Base-by-base conservation (phyloP, 1,140 invertebrate species). In the Homarus americanus region DNA sequence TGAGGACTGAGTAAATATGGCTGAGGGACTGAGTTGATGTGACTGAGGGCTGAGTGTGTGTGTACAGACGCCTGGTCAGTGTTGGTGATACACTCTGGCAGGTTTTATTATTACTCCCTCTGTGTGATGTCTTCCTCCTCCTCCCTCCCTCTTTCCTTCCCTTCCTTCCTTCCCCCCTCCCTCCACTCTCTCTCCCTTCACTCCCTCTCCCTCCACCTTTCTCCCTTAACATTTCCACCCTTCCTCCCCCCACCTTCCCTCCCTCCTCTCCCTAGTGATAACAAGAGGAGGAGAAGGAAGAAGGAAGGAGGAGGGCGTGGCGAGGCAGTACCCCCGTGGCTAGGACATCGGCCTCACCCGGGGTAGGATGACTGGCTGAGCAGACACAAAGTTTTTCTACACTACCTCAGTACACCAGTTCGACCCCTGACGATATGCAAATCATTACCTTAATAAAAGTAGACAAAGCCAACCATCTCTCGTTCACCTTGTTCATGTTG, bases 381-480 rank as follows among this genome's bases (percentile, higher is more conserved):
- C 53, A 58, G 2, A 17, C 53, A 58, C 53, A 24, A n/a, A n/a
- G n/a, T 49, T 63, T 15, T 63, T 63, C 4, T 63, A 20, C 58
- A 4, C 63, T 4, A n/a, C n/a, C 63, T 24, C 4, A 69, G 63
- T 69, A 69, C 63, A 69, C 24, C 12, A 10, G 63, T 32, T 28
- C 32, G 63, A 69, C 63, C 63, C 24, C 63, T 69, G 63, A 69
- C 63, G 63, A 69, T 69, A 69, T 69, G 63, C 63, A 69, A 69
- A 69, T 69, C 63, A 69, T 69, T 32, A 69, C 32, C 63, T 28
- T n/a, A 32, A 32, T 69, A 28, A 32, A 32, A 32, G 24, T 58
- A 20, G 53, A 58, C 53, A 20, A 58, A 58, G 15, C 53, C 17
- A 58, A 58, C 24, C 53, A 58, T 58, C n/a, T n/a, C n/a, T n/a